Conservation (phyloP, 2,888 invertebrate species). For the Drosophila quinaria region DNA sequence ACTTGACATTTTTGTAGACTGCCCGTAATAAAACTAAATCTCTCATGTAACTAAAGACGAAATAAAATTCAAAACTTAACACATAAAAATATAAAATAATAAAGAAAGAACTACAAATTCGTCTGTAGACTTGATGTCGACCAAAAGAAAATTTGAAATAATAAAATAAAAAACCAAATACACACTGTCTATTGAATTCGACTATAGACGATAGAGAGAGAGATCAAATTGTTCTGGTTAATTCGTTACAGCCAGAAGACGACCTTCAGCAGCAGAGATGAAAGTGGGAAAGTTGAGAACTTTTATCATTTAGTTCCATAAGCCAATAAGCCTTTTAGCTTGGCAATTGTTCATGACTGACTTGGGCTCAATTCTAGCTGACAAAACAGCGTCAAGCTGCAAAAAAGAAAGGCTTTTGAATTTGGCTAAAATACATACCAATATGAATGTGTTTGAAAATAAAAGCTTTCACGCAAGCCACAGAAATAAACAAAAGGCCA, state of each 20-base stretch:
- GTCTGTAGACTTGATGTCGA: constrained; percentile 24
- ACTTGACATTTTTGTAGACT: constrained; percentile 26
- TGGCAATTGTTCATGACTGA: constrained; percentile 64
- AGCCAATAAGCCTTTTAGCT: constrained; percentile 78
- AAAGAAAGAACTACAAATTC: neutral
- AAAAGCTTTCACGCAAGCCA: constrained; percentile 65
- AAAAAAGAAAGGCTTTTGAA: constrained; percentile 68
- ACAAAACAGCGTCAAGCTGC: constrained; percentile 55
- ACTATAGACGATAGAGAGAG: too few species aligned
- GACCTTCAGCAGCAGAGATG: constrained; percentile 65
- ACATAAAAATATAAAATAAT: neutral
- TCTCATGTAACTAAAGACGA: neutral
- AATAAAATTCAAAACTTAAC: neutral
- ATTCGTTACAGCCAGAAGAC: constrained; percentile 48
- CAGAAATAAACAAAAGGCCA: constrained; percentile 44
- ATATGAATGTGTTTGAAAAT: constrained; percentile 31
- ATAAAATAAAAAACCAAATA: too few species aligned
- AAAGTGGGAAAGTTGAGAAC: constrained; percentile 64
- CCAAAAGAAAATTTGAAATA: too few species aligned
- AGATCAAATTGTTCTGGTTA: constrained; percentile 49
- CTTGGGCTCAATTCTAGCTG: constrained; percentile 75
- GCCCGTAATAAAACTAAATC: neutral
- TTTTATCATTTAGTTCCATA: constrained; percentile 53
- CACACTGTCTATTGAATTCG: too few species aligned
- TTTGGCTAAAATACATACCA: constrained; percentile 46